Base-by-base conservation (phyloP, 1,140 invertebrate genomes). In the Laupala kohalensis region DNA sequence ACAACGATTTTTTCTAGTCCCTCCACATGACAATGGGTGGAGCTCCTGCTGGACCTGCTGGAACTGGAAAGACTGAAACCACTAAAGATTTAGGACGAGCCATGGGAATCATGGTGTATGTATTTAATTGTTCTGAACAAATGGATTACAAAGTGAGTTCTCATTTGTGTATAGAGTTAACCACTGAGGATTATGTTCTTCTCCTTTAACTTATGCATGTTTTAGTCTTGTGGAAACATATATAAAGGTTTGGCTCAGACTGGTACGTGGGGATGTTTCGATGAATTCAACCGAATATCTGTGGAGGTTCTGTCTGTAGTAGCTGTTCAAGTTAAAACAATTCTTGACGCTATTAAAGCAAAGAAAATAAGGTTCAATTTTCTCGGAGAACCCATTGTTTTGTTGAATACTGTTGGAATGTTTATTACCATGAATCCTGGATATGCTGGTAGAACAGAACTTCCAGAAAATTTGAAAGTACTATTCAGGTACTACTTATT, bases 371-470 rank as follows among this genome's bases (percentile, higher is more conserved):
- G 80, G 30, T 96, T 96, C 77, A 88, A 89, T 70, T 95, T 97
- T 80, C 86, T 94, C 79, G 94, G 93, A 4, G 91, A 95, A 76
- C 84, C 87, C 29, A 92, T 96, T 30, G 81, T 80, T 24, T 80
- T 96, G 1, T 85, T 89, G n/a, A 81, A 86, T 0, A 92, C 92
- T 0, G 88, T 96, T 26, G 95, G 94, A 5, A 89, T 96, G 78
- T 97, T 96, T 77, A 95, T 97, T 70, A 96, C 94, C 0, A 96
- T 97, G 94, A 97, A 97, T 83, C 95, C 95, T 15, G 91, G 90
- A 29, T 95, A 95, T 79, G 92, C 92, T 6, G 93, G 93, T 3
- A 83, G 93, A 75, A 92, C 92, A 1, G 93, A 95, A 79, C 81
- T 95, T 30, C 93, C 91, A 2, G 91, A 94, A 79, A 93, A 93